Evolutionary conservation across 2,113 vertebrate species (phyloP).

Genomic region (Proteles cristata): DNA sequence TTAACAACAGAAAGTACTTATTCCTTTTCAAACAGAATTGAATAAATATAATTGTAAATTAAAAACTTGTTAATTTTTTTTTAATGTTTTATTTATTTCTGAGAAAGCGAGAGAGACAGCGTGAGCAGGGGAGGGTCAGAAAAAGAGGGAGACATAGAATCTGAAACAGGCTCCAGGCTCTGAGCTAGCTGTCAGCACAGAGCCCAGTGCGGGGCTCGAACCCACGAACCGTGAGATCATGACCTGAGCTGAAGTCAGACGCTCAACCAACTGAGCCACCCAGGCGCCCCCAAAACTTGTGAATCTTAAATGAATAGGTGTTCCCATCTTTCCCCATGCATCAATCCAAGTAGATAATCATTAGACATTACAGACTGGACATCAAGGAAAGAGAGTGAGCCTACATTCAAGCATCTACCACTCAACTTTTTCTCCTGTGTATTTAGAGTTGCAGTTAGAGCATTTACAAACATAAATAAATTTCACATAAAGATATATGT

Average conservation of each 20-base stretch:
- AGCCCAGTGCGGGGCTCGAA: no score
- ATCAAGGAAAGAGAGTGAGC: neutral
- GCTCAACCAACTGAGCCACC: no score
- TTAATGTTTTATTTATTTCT: no score
- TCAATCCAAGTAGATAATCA: neutral
- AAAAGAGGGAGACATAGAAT: no score
- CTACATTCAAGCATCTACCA: neutral
- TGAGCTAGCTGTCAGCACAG: no score
- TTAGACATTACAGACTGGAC: neutral
- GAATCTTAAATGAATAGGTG: neutral
- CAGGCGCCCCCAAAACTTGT: neutral
- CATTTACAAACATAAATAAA: neutral
- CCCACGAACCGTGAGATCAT: no score
- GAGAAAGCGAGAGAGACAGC: no score
- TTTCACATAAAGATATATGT: neutral
- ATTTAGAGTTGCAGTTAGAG: neutral
- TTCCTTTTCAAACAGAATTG: neutral
- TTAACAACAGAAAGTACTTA: neutral
- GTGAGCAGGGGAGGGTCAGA: no score
- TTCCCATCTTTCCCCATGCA: neutral
- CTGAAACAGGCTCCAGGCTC: no score
- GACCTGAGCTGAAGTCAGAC: no score
- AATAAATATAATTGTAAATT: neutral
- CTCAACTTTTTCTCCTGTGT: neutral
- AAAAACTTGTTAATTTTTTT: neutral